Percentiles rank a stretch among this genome's conserved stretches.
Conservation (phyloP, 2,113 vertebrate genomes). For the Phaetusa simplex region DNA sequence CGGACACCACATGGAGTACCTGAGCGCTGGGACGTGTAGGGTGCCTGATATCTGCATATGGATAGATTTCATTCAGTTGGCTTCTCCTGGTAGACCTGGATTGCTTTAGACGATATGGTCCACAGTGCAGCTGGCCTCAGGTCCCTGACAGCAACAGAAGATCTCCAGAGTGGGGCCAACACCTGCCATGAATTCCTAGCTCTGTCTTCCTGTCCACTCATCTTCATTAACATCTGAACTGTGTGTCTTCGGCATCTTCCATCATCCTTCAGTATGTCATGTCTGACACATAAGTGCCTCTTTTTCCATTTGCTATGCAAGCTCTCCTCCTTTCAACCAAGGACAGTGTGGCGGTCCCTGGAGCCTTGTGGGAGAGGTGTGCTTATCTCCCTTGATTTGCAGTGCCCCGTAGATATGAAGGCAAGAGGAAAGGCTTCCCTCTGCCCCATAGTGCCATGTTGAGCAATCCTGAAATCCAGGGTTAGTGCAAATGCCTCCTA, state of each 20-base stretch:
- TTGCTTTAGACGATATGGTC: neutral
- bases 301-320: neutral
- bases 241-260: neutral
- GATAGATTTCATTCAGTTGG: neutral
- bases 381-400: neutral
- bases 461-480: neutral
- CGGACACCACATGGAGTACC: neutral
- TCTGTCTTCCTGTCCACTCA: neutral
- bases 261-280: neutral
- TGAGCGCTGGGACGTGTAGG: neutral
- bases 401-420: neutral
- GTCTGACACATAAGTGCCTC: neutral
- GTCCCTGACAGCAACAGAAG: neutral
- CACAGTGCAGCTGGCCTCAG: neutral
- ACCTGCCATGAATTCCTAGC: neutral
- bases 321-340: neutral
- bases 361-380: neutral
- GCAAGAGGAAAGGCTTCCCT: neutral
- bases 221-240: neutral
- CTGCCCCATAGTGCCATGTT: neutral
- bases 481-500: neutral
- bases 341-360: neutral
- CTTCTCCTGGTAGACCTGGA: neutral
- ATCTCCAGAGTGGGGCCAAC: neutral
- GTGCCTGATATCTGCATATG: neutral